Conservation (phyloP, 1,140 invertebrate genomes). For the Bombus ignitus region DNA sequence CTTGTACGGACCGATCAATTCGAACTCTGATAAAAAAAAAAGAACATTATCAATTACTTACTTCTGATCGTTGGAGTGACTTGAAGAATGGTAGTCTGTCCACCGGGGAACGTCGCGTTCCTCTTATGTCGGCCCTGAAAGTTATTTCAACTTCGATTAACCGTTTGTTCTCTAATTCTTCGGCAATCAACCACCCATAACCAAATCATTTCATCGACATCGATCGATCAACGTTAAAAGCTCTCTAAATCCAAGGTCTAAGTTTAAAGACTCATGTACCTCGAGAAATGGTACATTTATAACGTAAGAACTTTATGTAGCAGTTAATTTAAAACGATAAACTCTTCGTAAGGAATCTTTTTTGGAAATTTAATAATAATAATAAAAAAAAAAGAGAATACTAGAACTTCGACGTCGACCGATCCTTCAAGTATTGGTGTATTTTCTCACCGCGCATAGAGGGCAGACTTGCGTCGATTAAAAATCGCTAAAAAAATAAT, state of each 20-base stretch:
- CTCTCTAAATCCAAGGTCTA: too few species aligned
- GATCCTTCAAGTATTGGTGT: neutral
- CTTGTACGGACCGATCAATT: neutral
- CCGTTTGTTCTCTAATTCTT: neutral
- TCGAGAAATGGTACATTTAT: too few species aligned
- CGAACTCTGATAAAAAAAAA: too few species aligned
- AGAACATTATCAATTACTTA: conserved; percentile 70
- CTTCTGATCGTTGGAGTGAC: conserved; percentile 80
- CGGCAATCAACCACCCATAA: neutral
- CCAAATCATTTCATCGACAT: neutral
- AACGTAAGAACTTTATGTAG: too few species aligned
- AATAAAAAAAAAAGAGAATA: too few species aligned
- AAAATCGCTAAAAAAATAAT: conserved; percentile 10
- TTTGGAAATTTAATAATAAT: neutral
- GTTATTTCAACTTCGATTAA: conserved; percentile 43
- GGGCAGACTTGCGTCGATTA: neutral
- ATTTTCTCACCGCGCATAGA: neutral
- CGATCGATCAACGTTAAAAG: neutral
- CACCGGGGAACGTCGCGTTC: conserved; percentile 91
- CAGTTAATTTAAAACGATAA: too few species aligned
- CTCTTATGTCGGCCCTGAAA: conserved; percentile 89
- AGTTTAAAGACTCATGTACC: too few species aligned
- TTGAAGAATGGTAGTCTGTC: conserved; percentile 85
- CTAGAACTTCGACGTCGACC: too few species aligned
- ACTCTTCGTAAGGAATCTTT: too few species aligned